Evolutionary conservation across 2,113 vertebrate genomes (phyloP).

Genomic region (Colaptes auratus): DNA sequence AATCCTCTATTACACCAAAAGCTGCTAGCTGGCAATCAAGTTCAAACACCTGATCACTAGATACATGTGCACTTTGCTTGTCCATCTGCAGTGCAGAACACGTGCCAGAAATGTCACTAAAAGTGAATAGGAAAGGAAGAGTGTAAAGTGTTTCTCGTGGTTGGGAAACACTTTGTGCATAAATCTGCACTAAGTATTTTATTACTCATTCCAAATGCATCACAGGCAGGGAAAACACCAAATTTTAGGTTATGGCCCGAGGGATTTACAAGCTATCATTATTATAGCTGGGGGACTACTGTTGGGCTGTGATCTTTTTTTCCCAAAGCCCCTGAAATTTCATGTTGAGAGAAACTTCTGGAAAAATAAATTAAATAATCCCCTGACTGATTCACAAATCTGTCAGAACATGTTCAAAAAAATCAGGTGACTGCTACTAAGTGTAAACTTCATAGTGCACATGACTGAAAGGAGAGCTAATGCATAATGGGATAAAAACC

Average conservation of each 20-base stretch:
- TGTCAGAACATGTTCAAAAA: not conserved
- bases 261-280: not conserved
- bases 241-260: not conserved
- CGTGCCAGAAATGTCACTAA: slow-evolving; percentile 2
- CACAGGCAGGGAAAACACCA: not conserved
- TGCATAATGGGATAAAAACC: not conserved
- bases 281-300: not conserved
- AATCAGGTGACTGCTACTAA: not conserved
- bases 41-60: slow-evolving; percentile 38
- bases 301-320: not conserved
- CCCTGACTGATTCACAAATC: not conserved
- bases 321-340: not conserved
- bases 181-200: not conserved
- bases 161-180: not conserved
- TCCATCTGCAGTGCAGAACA: not conserved
- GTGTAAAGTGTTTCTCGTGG: not conserved
- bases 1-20: slow-evolving; percentile 8
- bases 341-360: not conserved
- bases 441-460: not conserved
- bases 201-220: not conserved
- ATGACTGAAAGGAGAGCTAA: not conserved
- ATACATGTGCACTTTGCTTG: slow-evolving; percentile 1
- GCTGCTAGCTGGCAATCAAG: slow-evolving; percentile 44
- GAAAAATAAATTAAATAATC: not conserved
- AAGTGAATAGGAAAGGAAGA: not conserved